Conservation (phyloP, 2,888 invertebrate genomes). For the Carterocephalus palaemon region DNA sequence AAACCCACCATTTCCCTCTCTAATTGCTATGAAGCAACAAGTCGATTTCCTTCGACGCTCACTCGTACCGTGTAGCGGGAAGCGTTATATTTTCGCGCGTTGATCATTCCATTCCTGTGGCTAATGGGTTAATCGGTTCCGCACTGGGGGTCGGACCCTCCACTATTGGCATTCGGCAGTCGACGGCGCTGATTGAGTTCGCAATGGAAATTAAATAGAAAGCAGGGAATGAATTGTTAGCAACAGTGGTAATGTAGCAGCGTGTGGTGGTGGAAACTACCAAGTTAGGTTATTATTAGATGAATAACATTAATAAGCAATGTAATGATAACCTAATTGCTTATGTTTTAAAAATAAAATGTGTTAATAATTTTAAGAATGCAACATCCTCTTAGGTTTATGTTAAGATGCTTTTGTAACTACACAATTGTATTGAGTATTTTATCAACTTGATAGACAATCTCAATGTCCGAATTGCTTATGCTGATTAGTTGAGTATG, state of each 20-base stretch:
- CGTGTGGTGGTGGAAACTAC: too few species aligned
- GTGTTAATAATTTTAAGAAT: too few species aligned
- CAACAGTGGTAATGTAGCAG: background rate
- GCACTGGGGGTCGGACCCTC: conserved; percentile 65
- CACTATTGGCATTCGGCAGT: conserved; percentile 54
- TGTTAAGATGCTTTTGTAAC: too few species aligned
- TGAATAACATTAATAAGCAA: too few species aligned
- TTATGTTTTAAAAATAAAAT: too few species aligned
- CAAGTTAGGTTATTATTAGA: too few species aligned
- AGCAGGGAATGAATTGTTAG: conserved; percentile 17
- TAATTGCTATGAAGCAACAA: conserved; percentile 6
- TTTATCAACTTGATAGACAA: too few species aligned
- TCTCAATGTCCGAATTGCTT: too few species aligned
- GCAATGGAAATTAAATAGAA: conserved; percentile 33
- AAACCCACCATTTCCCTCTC: background rate
- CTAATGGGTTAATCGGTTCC: conserved; percentile 70
- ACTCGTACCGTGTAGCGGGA: conserved; percentile 57
- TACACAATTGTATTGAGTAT: too few species aligned
- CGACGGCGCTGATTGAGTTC: conserved; percentile 39
- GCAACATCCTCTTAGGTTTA: too few species aligned
- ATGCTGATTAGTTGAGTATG: too few species aligned
- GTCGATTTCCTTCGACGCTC: background rate
- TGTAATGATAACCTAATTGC: too few species aligned
- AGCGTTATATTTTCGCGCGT: conserved; percentile 65
- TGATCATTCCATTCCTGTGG: conserved; percentile 66